These are phyloP conservation scores for Drosophila pseudotalamancana DNA, from an alignment of 2,888 invertebrate genomes.

Conservation along the genomic window DNA sequence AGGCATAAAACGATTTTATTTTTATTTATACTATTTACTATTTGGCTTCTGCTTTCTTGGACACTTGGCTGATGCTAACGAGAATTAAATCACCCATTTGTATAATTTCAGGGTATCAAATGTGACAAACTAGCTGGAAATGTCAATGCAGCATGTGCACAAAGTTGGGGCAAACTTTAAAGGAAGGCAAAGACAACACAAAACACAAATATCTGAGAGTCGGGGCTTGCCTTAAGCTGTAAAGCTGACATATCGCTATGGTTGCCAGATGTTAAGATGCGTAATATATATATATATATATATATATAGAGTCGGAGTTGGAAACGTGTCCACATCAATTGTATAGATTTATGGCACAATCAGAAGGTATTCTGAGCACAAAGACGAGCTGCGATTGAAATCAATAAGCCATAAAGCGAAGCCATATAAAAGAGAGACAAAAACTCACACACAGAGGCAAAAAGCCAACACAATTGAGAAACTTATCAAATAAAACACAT, in stretches of 20 bases:
- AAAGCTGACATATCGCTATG: slow-evolving; percentile 13
- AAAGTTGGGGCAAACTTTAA: slow-evolving; percentile 27
- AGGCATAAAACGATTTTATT: background rate
- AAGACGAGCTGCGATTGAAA: slow-evolving; percentile 54
- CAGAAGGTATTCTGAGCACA: slow-evolving; percentile 33
- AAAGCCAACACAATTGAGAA: slow-evolving; percentile 32
- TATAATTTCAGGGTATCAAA: slow-evolving; percentile 21
- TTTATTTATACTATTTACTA: background rate
- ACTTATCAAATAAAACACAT: slow-evolving; percentile 65
- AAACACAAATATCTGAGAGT: slow-evolving; percentile 9
- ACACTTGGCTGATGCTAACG: background rate
- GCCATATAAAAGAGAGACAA: slow-evolving; percentile 23
- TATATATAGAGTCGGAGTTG: slow-evolving; percentile 37
- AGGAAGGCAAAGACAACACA: slow-evolving; percentile 18
- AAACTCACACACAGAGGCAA: background rate
- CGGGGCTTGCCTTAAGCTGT: slow-evolving; percentile 10
- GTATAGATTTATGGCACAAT: slow-evolving; percentile 66
- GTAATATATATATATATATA: slow-evolving; percentile 51
- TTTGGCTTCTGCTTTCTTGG: background rate
- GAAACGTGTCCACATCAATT: slow-evolving; percentile 46
- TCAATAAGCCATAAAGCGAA: slow-evolving; percentile 73
- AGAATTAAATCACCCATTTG: background rate
- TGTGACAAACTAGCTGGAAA: slow-evolving; percentile 24
- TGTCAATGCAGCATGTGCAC: slow-evolving; percentile 41
- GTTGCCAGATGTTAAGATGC: slow-evolving; percentile 25